Base-by-base conservation (phyloP, 2,797 vertebrate genomes). In the Sebastes reedi region DNA sequence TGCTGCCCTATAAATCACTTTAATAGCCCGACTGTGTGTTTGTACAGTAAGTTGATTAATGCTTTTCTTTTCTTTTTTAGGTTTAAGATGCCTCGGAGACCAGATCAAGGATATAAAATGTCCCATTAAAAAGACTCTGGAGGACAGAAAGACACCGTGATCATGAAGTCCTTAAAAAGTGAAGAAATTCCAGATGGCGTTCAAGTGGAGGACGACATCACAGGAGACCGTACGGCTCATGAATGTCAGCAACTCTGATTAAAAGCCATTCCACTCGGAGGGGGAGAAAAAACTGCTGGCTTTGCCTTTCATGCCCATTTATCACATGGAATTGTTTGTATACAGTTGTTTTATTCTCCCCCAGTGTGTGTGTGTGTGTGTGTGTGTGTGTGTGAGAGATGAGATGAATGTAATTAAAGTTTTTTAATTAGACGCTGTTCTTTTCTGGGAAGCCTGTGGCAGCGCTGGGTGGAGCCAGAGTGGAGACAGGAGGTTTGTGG, bases 371-470 rank as follows among this genome's bases (percentile, higher is more conserved):
- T 83, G 59, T 71, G 81, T 56, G 69, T 74, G 55, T 71, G 75
- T 67, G 80, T 71, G 75, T 67, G 80, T 34, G 36, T 32, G 61
- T 58, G 76, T 34, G 36, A 27, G 62, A 88, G 89, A 92, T 90
- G 87, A 91, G 91, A 94, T 93, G 91, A 94, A 92, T 89, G 91
- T 91, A 92, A 93, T 94, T 94, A 94, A 90, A 92, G 88, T 88
- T 86, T 92, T 93, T 94, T 94, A 94, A 95, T 94, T 91, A 94
- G 93, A 94, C 61, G 72, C 90, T 92, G 92, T 90, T 94, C 93
- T 94, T 94, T 94, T 95, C 93, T 94, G 93, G 94, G 92, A 92
- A 93, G 90, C 89, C 87, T 93, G 93, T 91, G 93, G 93, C 92
- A 69, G 88, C 58, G 52, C 89, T 92, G 92, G 93, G 94, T 92